phyloP scores from a whole-genome alignment of 1,140 invertebrate species.

The Drosophila virilis region DNA sequence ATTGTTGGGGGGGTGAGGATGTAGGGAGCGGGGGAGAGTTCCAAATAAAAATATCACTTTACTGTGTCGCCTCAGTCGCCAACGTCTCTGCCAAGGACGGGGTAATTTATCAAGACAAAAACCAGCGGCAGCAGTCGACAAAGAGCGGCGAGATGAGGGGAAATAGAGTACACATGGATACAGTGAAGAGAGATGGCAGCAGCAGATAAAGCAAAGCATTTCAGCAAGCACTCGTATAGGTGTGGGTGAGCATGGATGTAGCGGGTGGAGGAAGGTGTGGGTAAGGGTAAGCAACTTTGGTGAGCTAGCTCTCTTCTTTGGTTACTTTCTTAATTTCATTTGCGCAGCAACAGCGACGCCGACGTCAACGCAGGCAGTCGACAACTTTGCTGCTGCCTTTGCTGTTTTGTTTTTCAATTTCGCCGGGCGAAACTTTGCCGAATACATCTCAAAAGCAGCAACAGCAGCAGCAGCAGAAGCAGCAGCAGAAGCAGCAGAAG shows the following conservation, averaged over 20 bases:
- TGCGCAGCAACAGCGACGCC: slow-evolving; percentile 62
- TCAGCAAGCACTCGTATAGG: slow-evolving; percentile 30
- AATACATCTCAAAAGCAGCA: slow-evolving; percentile 76
- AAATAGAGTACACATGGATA: slow-evolving; percentile 37
- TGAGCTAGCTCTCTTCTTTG: slow-evolving; percentile 59
- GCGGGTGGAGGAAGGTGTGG: neutral
- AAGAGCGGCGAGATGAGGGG: slow-evolving; percentile 32
- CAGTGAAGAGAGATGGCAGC: slow-evolving; percentile 45
- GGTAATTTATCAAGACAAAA: slow-evolving; percentile 83
- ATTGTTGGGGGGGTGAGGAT: neutral
- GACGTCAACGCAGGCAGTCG: slow-evolving; percentile 25
- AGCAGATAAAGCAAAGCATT: slow-evolving; percentile 52
- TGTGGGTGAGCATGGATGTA: slow-evolving; percentile 3
- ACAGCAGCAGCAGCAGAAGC: slow-evolving; percentile 37
- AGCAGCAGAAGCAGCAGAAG: slow-evolving; percentile 28
- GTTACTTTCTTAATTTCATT: slow-evolving; percentile 83
- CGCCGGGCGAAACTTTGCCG: slow-evolving; percentile 73
- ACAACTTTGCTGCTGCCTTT: slow-evolving; percentile 74
- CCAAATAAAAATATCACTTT: slow-evolving; percentile 82
- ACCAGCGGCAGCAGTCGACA: slow-evolving; percentile 33
- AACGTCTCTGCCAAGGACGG: slow-evolving; percentile 75
- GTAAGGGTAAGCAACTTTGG: slow-evolving; percentile 53
- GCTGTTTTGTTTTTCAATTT: slow-evolving; percentile 82
- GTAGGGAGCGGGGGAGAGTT: slow-evolving; percentile 25
- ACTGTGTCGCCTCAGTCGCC: slow-evolving; percentile 68